Conservation (phyloP, 2,888 invertebrate genomes). For the Cancer borealis region DNA sequence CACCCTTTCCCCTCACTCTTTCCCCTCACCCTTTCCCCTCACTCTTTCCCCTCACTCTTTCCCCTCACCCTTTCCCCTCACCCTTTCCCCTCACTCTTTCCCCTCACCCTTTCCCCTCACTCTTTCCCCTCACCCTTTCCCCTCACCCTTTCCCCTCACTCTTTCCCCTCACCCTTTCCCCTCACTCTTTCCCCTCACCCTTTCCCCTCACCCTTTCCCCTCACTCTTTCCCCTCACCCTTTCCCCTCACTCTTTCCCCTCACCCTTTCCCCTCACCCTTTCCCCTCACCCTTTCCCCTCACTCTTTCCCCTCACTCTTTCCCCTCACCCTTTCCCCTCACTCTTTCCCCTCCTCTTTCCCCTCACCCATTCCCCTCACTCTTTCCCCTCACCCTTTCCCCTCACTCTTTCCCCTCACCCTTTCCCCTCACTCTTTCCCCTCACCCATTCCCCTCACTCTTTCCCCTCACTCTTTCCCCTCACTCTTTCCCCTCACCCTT, state of each 20-base stretch:
- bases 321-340: no score
- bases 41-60: background rate
- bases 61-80: no score
- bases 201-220: no score
- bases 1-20: no score
- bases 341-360: no score
- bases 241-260: background rate
- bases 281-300: background rate
- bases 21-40: background rate
- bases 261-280: background rate
- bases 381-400: background rate
- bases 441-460: no score
- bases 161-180: background rate
- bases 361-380: background rate
- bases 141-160: background rate
- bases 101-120: background rate
- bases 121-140: no score
- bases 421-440: no score
- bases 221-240: background rate
- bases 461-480: background rate
- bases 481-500: background rate
- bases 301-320: slow-evolving; percentile 3
- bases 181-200: background rate
- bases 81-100: no score
- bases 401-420: background rate